phyloP scores from a whole-genome alignment of 2,888 invertebrate species.

The Glyphotaelius pellucidus region DNA sequence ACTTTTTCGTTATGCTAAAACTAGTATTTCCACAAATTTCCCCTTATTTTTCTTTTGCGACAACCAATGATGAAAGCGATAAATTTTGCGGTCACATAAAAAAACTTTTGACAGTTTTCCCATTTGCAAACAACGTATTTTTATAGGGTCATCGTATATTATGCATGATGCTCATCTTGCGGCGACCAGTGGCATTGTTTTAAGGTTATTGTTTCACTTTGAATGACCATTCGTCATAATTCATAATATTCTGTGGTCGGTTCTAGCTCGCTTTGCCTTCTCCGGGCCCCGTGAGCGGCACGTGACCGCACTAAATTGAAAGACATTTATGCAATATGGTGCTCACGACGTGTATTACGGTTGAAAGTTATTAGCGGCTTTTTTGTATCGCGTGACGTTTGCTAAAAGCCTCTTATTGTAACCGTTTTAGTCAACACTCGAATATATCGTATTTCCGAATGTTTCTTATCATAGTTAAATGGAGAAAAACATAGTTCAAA shows the following conservation, averaged over 20 bases:
- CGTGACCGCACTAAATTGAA: neutral
- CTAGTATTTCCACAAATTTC: neutral
- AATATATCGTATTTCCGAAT: neutral
- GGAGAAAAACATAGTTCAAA: too few species aligned
- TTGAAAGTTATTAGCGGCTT: neutral
- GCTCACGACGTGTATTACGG: neutral
- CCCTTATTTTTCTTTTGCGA: neutral
- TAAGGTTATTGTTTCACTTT: neutral
- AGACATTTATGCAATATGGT: neutral
- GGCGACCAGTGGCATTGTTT: neutral
- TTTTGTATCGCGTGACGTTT: neutral
- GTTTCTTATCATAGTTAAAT: neutral
- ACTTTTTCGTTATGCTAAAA: neutral
- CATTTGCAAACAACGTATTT: too few species aligned
- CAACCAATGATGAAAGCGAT: too few species aligned
- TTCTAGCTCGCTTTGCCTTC: neutral
- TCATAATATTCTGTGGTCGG: neutral
- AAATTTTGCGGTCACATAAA: neutral
- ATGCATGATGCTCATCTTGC: neutral
- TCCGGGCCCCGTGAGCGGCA: neutral
- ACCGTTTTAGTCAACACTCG: neutral
- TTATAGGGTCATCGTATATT: neutral
- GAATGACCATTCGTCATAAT: neutral
- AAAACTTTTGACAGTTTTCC: neutral
- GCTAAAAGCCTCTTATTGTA: neutral